Percentiles rank a stretch among this genome's conserved stretches.
phyloP scores from a whole-genome alignment of 2,888 invertebrate genomes.

The Hetaerina titia region DNA sequence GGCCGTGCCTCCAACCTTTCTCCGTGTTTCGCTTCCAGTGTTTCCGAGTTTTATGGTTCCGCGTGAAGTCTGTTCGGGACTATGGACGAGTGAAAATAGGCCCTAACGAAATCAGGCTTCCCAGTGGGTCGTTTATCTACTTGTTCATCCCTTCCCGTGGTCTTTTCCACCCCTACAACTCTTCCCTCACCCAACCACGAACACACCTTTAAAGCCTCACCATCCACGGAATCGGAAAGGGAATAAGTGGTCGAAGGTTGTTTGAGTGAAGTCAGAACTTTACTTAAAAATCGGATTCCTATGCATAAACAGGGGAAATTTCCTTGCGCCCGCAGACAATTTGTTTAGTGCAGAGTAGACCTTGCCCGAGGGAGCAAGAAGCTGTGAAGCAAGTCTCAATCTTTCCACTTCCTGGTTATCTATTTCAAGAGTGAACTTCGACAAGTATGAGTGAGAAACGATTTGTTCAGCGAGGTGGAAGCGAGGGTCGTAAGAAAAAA shows the following conservation, averaged over 20 bases:
- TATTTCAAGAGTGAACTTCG: no score
- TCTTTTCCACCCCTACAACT: not conserved
- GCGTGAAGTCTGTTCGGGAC: not conserved
- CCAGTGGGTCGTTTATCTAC: constrained; percentile 22
- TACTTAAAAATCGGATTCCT: not conserved
- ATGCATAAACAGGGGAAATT: not conserved
- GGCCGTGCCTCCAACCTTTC: not conserved
- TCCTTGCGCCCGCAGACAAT: not conserved
- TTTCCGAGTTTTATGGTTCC: constrained; percentile 1
- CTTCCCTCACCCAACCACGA: not conserved
- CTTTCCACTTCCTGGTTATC: no score
- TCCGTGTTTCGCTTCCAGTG: not conserved
- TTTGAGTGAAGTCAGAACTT: not conserved
- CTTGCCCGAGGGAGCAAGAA: no score
- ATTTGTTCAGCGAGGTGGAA: no score
- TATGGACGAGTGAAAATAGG: not conserved
- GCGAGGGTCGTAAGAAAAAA: no score
- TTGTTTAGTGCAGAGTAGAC: not conserved
- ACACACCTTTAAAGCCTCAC: not conserved
- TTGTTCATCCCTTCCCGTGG: not conserved
- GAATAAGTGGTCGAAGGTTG: not conserved
- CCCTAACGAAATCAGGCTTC: constrained; percentile 17
- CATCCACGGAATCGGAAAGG: not conserved
- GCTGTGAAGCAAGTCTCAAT: no score
- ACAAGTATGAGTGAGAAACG: no score